Percentiles rank a stretch among this genome's conserved stretches.
Conservation (phyloP, 2,113 vertebrate species). For the Carassius carassius region DNA sequence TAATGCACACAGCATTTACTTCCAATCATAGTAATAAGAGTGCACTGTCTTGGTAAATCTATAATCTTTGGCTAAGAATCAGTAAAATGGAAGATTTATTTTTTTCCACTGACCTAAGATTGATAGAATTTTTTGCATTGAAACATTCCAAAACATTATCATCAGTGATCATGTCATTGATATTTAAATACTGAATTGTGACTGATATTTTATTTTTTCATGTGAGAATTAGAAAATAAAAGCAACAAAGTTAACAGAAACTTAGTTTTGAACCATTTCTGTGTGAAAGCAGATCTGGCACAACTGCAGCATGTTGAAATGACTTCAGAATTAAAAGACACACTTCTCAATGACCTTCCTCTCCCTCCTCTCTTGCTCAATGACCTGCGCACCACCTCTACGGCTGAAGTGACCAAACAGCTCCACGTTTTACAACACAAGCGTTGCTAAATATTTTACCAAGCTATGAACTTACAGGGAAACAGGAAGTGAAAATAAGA, state of each 20-base stretch:
- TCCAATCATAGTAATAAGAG: too few species aligned
- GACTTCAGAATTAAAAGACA: neutral
- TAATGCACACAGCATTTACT: too few species aligned
- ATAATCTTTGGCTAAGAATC: neutral
- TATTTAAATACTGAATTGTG: neutral
- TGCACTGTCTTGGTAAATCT: too few species aligned
- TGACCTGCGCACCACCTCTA: neutral
- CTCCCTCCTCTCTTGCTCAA: neutral
- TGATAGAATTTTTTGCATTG: too few species aligned
- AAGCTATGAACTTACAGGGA: neutral
- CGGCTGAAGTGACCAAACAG: neutral
- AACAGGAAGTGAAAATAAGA: neutral
- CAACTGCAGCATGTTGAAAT: neutral
- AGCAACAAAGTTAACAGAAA: neutral
- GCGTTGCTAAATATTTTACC: constrained; percentile 14
- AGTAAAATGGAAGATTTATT: neutral
- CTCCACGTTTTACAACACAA: neutral
- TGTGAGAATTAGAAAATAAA: neutral
- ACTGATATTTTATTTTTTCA: neutral
- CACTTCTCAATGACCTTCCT: neutral
- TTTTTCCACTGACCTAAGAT: too few species aligned
- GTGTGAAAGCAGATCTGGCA: neutral
- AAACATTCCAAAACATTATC: too few species aligned
- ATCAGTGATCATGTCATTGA: neutral
- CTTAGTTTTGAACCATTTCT: neutral